Evolutionary conservation across 1,140 invertebrate genomes (phyloP).

Genomic region (Leptopilina clavipes): DNA sequence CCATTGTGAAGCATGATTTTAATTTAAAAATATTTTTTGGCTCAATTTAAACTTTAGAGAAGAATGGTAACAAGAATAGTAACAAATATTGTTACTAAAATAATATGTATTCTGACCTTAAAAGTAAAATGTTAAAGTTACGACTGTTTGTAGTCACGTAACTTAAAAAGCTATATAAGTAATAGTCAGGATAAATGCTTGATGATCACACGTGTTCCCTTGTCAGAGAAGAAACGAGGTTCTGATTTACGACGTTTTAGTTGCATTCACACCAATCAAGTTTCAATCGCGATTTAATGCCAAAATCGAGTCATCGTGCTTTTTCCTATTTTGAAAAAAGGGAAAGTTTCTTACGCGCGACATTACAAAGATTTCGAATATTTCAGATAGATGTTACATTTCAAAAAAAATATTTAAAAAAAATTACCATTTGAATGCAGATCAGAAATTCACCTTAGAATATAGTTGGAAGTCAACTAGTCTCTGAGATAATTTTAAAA

Average conservation of each 20-base stretch:
- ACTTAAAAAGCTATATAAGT: background rate
- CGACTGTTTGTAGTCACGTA: constrained; percentile 1
- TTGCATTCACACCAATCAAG: constrained; percentile 17
- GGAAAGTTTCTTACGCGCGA: constrained; percentile 47
- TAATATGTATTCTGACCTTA: background rate
- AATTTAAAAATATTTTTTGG: too few relatives aligned
- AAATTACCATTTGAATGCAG: too few relatives aligned
- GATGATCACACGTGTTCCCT: background rate
- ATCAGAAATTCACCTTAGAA: too few relatives aligned
- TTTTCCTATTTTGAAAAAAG: constrained; percentile 49
- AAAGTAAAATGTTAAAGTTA: background rate
- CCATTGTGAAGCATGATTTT: too few relatives aligned
- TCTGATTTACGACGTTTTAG: constrained; percentile 1
- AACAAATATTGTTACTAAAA: too few relatives aligned
- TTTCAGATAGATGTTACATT: too few relatives aligned
- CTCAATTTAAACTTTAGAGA: too few relatives aligned
- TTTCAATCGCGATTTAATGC: constrained; percentile 34
- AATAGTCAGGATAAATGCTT: constrained; percentile 3
- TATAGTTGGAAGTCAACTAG: too few relatives aligned
- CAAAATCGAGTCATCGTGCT: constrained; percentile 46
- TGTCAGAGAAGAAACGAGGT: constrained; percentile 10
- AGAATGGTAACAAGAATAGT: too few relatives aligned
- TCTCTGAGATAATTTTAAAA: too few relatives aligned
- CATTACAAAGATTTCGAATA: constrained; percentile 28
- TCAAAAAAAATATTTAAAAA: too few relatives aligned